Evolutionary conservation across 2,113 vertebrate species (phyloP).

Genomic region (Takifugu bimaculatus): DNA sequence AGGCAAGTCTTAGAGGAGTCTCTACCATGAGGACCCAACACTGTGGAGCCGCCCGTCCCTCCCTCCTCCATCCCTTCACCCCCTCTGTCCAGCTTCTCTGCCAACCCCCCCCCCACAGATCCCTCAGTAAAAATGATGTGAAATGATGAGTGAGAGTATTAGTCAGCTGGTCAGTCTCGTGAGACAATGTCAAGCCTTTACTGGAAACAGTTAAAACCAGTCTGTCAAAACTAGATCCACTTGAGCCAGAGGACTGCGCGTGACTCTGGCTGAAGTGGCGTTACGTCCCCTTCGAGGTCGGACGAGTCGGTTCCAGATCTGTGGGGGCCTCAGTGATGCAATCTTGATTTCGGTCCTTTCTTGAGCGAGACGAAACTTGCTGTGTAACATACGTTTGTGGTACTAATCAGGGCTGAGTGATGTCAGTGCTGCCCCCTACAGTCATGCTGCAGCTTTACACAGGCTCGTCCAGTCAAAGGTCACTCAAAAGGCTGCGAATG

Average conservation of each 20-base stretch:
- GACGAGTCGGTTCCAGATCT: no score
- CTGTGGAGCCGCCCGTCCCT: conserved; percentile 53
- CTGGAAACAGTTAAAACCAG: no score
- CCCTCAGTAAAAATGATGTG: conserved; percentile 12
- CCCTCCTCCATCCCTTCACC: not conserved
- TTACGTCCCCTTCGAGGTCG: no score
- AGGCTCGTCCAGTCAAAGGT: not conserved
- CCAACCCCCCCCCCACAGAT: not conserved
- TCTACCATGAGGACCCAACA: conserved; percentile 55
- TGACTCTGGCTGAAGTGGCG: no score
- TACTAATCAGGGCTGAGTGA: conserved; percentile 22
- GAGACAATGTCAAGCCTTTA: not conserved
- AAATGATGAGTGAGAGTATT: not conserved
- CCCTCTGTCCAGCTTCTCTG: conserved; percentile 12
- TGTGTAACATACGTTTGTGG: not conserved
- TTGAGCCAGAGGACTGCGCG: no score
- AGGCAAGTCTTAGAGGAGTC: conserved; percentile 90
- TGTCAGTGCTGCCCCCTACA: not conserved
- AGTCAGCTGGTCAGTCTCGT: not conserved
- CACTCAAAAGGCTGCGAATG: not conserved
- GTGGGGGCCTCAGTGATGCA: no score
- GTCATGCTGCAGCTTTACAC: not conserved
- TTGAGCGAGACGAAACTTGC: no score
- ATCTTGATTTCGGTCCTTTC: no score
- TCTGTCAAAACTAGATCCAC: no score